Conservation (phyloP, 2,888 invertebrate genomes). For the Hetaerina titia region DNA sequence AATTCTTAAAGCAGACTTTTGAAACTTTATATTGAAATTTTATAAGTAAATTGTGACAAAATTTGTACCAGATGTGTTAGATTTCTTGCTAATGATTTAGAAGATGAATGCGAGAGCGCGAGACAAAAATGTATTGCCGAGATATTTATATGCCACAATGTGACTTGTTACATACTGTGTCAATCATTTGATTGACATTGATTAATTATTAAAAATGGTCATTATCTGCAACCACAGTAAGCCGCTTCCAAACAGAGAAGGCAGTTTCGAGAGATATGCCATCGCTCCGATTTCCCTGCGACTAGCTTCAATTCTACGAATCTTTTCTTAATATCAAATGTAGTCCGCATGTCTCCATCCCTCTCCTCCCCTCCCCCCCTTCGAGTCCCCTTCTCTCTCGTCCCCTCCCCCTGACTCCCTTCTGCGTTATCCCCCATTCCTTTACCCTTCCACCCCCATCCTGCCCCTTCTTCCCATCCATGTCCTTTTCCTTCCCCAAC, state of each 20-base stretch:
- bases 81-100: too few species aligned
- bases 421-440: conserved; percentile 34
- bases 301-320: neutral
- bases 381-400: neutral
- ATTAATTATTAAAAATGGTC: too few species aligned
- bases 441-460: conserved; percentile 63
- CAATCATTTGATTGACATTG: too few species aligned
- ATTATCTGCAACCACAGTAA: too few species aligned
- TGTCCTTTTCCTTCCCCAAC: conserved; percentile 55
- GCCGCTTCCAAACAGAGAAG: neutral
- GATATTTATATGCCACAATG: too few species aligned
- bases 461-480: conserved; percentile 55
- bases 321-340: conserved; percentile 22
- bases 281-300: neutral
- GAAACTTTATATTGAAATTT: too few species aligned
- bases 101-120: too few species aligned
- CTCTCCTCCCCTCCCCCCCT: neutral
- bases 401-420: conserved; percentile 56
- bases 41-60: too few species aligned
- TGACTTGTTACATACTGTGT: too few species aligned
- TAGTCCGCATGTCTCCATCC: neutral
- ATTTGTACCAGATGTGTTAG: too few species aligned
- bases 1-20: too few species aligned
- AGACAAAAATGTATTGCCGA: too few species aligned
- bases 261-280: neutral